phyloP scores from a whole-genome alignment of 2,888 invertebrate species.

The Melieria picta region DNA sequence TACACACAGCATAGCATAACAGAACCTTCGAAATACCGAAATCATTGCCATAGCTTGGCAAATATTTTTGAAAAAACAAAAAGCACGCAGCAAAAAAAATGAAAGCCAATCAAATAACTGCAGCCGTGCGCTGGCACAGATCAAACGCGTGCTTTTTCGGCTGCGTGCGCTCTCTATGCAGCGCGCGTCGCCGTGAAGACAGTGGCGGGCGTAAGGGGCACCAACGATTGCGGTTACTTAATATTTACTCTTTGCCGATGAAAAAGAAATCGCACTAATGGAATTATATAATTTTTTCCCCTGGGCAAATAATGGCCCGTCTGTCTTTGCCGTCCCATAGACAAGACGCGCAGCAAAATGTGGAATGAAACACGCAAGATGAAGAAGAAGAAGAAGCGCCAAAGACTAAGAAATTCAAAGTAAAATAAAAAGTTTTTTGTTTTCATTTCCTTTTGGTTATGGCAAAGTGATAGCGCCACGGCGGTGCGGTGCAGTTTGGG shows the following conservation, averaged over 20 bases:
- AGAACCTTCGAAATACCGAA: too few species aligned
- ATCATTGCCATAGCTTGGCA: too few species aligned
- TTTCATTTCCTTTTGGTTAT: slow-evolving; percentile 50
- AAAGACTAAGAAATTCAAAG: slow-evolving; percentile 35
- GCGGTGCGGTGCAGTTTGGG: slow-evolving; percentile 29
- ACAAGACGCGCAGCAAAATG: slow-evolving; percentile 29
- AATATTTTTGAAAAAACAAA: too few species aligned
- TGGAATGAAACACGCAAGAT: slow-evolving; percentile 20
- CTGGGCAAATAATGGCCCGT: slow-evolving; percentile 32
- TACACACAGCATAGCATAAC: too few species aligned
- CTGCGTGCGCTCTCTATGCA: too few species aligned
- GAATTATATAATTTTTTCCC: slow-evolving; percentile 58
- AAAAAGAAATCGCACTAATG: slow-evolving; percentile 64
- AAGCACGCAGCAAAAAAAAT: too few species aligned
- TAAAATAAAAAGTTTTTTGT: slow-evolving; percentile 51
- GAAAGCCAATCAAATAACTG: too few species aligned
- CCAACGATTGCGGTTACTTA: slow-evolving; percentile 24
- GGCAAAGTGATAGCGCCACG: slow-evolving; percentile 10
- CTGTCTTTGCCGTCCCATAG: slow-evolving; percentile 36
- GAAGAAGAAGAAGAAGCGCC: not conserved
- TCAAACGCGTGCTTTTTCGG: too few species aligned
- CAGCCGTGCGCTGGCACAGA: too few species aligned
- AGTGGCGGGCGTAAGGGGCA: too few species aligned
- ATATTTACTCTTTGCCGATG: slow-evolving; percentile 63
- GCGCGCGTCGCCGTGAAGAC: too few species aligned